Base-by-base conservation (phyloP, 2,888 invertebrate genomes). In the Crepidodera aurea region DNA sequence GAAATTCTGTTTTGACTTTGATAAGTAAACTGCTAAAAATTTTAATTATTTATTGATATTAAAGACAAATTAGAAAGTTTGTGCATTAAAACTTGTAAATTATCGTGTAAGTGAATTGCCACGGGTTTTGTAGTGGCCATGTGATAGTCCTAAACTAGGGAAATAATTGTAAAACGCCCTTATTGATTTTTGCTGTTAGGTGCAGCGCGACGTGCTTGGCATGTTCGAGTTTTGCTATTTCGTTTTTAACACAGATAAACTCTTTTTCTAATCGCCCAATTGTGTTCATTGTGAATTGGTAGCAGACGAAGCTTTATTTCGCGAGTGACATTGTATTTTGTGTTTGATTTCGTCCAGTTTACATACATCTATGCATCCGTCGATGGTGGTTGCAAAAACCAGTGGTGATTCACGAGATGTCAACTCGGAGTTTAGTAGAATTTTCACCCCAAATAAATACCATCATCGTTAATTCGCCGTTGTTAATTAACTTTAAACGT, bases 141-240 rank as follows among this genome's bases (percentile, higher is more conserved):
- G 64, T 66, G 69, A 64, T 62, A 58, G 58, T 62, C 51, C 55
- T 53, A 19, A 34, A 50, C 51, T 40, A 60, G 56, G 54, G 39
- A 54, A 55, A 58, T 56, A 64, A 60, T 60, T 60, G 64, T 76
- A 77, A 78, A 79, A 81, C 81, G 81, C 81, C 81, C 81, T 81
- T 81, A 81, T 81, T 79, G 80, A 81, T 81, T 81, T 81, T 79
- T 78, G 65, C 44, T 69, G 65, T 76, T 76, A 75, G 76, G 76
- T 78, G 78, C 76, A 77, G 71, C 74, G 68, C 74, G 77, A 75
- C 74, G 75, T 75, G 75, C 72, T 73, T 70, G 70, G 74, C 73
- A 75, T 72, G 74, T 74, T 71, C 68, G 67, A 60, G 58, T 63
- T 65, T 56, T 58, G 68, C 57, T 61, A 62, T 64, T 64, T 66